Percentiles rank a stretch among this genome's conserved stretches.
These are phyloP conservation scores for Musca vetustissima DNA, from an alignment of 1,140 invertebrate species.

Conservation along the genomic window DNA sequence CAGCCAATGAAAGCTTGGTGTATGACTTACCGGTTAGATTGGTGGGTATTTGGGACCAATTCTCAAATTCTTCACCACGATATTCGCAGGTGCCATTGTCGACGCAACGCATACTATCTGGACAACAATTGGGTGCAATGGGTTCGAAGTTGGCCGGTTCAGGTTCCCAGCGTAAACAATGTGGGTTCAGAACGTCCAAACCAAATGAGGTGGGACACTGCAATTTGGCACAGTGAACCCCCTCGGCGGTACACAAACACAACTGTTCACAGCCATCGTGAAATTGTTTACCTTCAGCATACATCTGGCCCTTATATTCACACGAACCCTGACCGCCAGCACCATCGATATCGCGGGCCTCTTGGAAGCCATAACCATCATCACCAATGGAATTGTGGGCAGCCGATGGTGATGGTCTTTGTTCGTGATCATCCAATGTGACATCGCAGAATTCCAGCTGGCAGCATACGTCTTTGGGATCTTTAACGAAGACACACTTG, in stretches of 20 bases:
- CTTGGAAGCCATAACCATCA: slow-evolving; percentile 31
- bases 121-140: slow-evolving; percentile 79
- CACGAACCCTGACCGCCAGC: slow-evolving; percentile 27
- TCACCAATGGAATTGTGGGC: slow-evolving; percentile 37
- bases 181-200: slow-evolving; percentile 76
- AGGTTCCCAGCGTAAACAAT: slow-evolving; percentile 83
- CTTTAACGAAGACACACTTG: slow-evolving; percentile 71
- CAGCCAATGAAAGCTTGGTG: background rate
- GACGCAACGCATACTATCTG: slow-evolving; percentile 71
- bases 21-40: slow-evolving; percentile 56
- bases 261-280: slow-evolving; percentile 75
- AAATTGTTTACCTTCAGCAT: slow-evolving; percentile 64
- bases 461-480: slow-evolving; percentile 80
- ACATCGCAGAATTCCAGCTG: slow-evolving; percentile 81
- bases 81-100: slow-evolving; percentile 78
- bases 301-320: slow-evolving; percentile 42
- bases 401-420: slow-evolving; percentile 41
- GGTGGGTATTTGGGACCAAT: slow-evolving; percentile 70
- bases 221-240: slow-evolving; percentile 73
- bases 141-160: slow-evolving; percentile 71
- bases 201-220: slow-evolving; percentile 82
- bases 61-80: slow-evolving; percentile 66
- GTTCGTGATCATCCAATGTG: slow-evolving; percentile 71
- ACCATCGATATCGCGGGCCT: slow-evolving; percentile 42
- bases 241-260: slow-evolving; percentile 67